phyloP scores from a whole-genome alignment of 2,888 invertebrate genomes.

The Amitus sp. region DNA sequence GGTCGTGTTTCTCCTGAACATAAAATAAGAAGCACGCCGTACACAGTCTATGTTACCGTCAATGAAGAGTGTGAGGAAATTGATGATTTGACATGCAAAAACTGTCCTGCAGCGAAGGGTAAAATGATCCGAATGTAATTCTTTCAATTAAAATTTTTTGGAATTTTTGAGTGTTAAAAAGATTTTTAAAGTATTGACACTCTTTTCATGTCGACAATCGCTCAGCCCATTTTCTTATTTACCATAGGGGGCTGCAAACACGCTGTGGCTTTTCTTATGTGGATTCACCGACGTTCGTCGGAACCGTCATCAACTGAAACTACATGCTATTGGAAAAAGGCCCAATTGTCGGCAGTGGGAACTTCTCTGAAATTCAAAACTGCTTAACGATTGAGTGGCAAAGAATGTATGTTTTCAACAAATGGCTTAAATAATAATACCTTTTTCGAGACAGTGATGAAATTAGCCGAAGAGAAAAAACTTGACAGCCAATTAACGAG shows the following conservation, averaged over 20 bases:
- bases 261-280: conserved; percentile 22
- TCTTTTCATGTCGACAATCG: too few relatives aligned
- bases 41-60: conserved; percentile 8
- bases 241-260: conserved; percentile 19
- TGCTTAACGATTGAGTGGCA: conserved; percentile 17
- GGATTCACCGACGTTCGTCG: conserved; percentile 17
- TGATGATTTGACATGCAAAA: conserved; percentile 11
- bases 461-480: neutral
- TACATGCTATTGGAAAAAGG: conserved; percentile 40
- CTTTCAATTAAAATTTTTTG: too few relatives aligned
- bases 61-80: conserved; percentile 1
- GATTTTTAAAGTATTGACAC: too few relatives aligned
- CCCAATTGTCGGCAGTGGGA: conserved; percentile 29
- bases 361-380: conserved; percentile 38
- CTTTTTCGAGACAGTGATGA: neutral
- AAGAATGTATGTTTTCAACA: conserved; percentile 3
- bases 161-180: too few relatives aligned
- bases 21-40: conserved; percentile 24
- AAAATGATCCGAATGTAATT: too few relatives aligned
- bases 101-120: conserved; percentile 18
- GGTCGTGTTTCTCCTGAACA: conserved; percentile 30
- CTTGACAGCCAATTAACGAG: conserved; percentile 2
- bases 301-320: conserved; percentile 27
- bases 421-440: neutral
- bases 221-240: too few relatives aligned